Conservation (phyloP, 2,888 invertebrate genomes). For the Andrena hattorfiana region DNA sequence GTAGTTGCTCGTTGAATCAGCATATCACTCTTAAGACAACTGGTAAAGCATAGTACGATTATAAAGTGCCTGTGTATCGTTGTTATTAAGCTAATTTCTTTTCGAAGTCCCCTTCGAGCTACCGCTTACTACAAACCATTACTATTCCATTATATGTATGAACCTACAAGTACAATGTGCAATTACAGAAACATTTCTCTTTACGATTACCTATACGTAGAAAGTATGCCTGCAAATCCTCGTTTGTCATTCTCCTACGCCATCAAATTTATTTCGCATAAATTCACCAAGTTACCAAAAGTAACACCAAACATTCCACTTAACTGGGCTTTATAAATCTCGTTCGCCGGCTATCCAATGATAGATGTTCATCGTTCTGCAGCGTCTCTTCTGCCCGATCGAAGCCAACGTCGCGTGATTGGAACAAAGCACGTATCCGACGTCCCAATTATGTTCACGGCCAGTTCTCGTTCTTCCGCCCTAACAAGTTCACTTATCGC, state of each 20-base stretch:
- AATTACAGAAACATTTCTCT: too few species aligned
- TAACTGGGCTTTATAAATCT: neutral
- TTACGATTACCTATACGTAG: too few species aligned
- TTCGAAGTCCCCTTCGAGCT: neutral
- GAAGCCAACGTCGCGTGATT: neutral
- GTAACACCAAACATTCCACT: neutral
- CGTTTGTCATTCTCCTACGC: too few species aligned
- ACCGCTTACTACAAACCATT: neutral
- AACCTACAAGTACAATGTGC: too few species aligned
- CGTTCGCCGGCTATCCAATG: too few species aligned
- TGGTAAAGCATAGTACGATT: neutral
- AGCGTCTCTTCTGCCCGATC: neutral
- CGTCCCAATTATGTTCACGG: constrained; percentile 36
- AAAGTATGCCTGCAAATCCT: too few species aligned
- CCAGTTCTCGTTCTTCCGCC: constrained; percentile 37
- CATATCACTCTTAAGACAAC: neutral
- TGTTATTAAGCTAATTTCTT: constrained; percentile 3
- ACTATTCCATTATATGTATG: too few species aligned
- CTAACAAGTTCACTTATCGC: constrained; percentile 50
- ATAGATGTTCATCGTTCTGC: too few species aligned
- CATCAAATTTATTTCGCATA: too few species aligned
- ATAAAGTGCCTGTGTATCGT: neutral
- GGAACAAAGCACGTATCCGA: neutral
- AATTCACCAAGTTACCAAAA: too few species aligned
- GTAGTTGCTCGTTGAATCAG: neutral